Conservation (phyloP, 2,888 invertebrate genomes). For the Augochlorella aurata region DNA sequence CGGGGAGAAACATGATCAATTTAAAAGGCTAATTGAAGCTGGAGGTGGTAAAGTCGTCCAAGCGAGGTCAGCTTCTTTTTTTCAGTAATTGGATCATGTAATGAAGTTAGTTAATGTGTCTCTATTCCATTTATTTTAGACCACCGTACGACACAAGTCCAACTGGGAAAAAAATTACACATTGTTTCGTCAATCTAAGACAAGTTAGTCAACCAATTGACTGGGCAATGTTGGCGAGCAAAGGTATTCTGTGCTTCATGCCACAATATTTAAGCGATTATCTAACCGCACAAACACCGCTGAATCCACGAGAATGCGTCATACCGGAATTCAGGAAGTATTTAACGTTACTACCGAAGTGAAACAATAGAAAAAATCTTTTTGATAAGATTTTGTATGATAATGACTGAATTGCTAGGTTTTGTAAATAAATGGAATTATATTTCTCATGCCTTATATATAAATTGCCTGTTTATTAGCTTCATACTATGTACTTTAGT, state of each 20-base stretch:
- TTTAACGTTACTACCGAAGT: slow-evolving; percentile 76
- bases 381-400: slow-evolving; percentile 16
- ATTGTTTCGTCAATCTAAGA: slow-evolving; percentile 87
- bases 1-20: slow-evolving; percentile 84
- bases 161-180: slow-evolving; percentile 83
- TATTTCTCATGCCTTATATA: slow-evolving; percentile 23
- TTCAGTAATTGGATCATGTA: neutral
- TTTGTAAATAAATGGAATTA: slow-evolving; percentile 36
- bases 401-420: slow-evolving; percentile 21
- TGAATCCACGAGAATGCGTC: slow-evolving; percentile 76
- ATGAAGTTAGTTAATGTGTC: neutral
- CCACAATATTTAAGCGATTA: slow-evolving; percentile 86
- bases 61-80: slow-evolving; percentile 82
- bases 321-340: slow-evolving; percentile 79
- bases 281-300: slow-evolving; percentile 78
- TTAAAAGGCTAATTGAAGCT: slow-evolving; percentile 88
- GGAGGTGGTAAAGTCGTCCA: slow-evolving; percentile 89
- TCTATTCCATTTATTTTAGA: slow-evolving; percentile 60
- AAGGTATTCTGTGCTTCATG: slow-evolving; percentile 85
- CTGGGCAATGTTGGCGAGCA: slow-evolving; percentile 83
- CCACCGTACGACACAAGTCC: slow-evolving; percentile 77
- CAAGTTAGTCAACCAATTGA: slow-evolving; percentile 83
- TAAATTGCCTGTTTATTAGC: neutral
- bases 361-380: slow-evolving; percentile 10
- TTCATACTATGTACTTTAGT: neutral